A percentile compares a stretch with the other conserved stretches of the same genome.
Conservation (phyloP, 2,888 invertebrate genomes). For the Tetanocera ferruginea region DNA sequence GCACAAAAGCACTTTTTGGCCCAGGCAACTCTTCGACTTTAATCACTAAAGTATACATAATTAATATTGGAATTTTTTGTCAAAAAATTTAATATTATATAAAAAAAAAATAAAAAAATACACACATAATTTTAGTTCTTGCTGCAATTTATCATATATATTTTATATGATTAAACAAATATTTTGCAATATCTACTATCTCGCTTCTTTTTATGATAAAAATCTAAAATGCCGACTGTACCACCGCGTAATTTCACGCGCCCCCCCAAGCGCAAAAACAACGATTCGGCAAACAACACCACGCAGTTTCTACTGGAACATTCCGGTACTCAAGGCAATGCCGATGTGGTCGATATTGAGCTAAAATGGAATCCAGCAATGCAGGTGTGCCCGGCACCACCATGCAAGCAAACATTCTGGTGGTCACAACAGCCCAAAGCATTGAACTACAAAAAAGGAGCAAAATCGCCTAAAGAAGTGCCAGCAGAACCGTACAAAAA, state of each 20-base stretch:
- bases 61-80: no score
- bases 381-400: constrained; percentile 59
- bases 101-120: no score
- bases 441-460: constrained; percentile 63
- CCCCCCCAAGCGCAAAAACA: constrained; percentile 43
- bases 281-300: constrained; percentile 51
- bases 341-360: constrained; percentile 64
- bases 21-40: no score
- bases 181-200: no score
- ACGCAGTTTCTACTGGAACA: constrained; percentile 36
- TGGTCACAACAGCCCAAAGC: constrained; percentile 69
- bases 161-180: no score
- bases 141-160: no score
- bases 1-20: no score
- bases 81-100: no score
- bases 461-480: constrained; percentile 62
- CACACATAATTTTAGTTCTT: no score
- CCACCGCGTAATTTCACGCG: constrained; percentile 56
- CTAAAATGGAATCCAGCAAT: constrained; percentile 59
- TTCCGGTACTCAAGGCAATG: constrained; percentile 46
- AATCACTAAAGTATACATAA: no score
- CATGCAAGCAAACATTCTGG: constrained; percentile 67
- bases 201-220: neutral
- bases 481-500: constrained; percentile 77
- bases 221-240: constrained; percentile 61